Evolutionary conservation across 1,140 invertebrate genomes (phyloP).

Genomic region (Penaeus japonicus): DNA sequence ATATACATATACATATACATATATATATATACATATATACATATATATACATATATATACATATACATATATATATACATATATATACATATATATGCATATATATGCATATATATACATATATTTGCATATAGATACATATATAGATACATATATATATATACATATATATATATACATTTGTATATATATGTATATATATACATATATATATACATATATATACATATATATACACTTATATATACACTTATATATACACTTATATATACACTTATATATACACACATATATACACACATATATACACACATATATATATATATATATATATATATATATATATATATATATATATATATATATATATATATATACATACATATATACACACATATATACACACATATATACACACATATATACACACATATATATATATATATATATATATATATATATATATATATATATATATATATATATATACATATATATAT

Average conservation of each 20-base stretch:
- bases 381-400: not conserved
- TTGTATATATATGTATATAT: no score
- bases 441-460: not conserved
- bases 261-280: not conserved
- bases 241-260: not conserved
- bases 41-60: no score
- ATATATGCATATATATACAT: no score
- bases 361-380: not conserved
- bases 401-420: not conserved
- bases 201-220: no score
- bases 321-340: constrained; percentile 9
- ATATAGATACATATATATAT: no score
- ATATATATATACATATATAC: no score
- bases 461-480: not conserved
- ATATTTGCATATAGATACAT: no score
- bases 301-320: not conserved
- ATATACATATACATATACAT: no score
- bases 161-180: no score
- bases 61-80: no score
- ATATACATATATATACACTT: no score
- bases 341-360: constrained; percentile 13
- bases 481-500: not conserved
- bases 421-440: not conserved
- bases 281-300: not conserved
- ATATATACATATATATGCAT: no score